Percentiles rank a stretch among this genome's conserved stretches.
Conservation (phyloP, 2,797 vertebrate genomes). For the Amazona finschi region DNA sequence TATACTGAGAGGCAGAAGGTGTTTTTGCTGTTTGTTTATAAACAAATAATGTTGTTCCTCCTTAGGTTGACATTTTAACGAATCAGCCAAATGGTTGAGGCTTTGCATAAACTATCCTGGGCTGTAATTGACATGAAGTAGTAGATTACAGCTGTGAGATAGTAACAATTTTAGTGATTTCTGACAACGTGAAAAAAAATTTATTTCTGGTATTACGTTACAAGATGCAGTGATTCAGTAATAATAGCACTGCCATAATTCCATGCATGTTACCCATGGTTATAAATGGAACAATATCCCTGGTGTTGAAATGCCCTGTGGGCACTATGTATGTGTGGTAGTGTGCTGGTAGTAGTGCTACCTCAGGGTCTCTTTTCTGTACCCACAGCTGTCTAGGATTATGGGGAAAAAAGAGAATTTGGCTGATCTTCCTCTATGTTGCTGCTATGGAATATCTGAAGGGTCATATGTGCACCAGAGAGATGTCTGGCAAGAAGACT, state of each 20-base stretch:
- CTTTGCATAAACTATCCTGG: neutral
- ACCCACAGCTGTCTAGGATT: neutral
- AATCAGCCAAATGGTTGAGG: neutral
- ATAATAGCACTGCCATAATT: neutral
- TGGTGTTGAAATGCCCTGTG: neutral
- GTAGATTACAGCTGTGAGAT: neutral
- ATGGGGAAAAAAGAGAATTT: neutral
- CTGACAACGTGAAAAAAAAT: neutral
- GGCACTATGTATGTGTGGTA: neutral
- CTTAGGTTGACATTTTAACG: neutral
- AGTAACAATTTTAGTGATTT: neutral
- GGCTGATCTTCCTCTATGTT: neutral
- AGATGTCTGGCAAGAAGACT: neutral
- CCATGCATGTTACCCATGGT: neutral
- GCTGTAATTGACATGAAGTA: neutral
- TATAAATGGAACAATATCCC: neutral
- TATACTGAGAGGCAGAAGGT: neutral
- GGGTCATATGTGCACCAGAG: neutral
- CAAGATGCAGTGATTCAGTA: neutral
- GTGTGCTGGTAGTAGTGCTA: neutral
- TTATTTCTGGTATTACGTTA: neutral
- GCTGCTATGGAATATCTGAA: neutral
- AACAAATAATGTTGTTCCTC: neutral
- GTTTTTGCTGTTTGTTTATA: neutral
- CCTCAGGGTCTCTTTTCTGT: neutral